phyloP scores from a whole-genome alignment of 2,113 vertebrate genomes.

The Bettongia penicillata region DNA sequence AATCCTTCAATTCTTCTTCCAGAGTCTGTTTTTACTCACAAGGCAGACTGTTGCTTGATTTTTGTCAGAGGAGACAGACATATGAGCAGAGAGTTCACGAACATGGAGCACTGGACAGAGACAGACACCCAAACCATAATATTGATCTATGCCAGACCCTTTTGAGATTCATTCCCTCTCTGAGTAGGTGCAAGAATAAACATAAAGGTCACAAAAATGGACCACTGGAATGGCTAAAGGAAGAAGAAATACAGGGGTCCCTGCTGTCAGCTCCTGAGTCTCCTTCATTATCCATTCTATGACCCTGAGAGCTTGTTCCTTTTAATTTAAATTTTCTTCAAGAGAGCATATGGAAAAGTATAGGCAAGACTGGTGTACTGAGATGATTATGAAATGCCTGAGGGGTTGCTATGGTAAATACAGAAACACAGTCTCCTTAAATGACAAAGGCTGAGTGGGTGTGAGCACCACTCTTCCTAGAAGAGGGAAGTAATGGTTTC shows the following conservation, averaged over 20 bases:
- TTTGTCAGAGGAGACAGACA: background rate
- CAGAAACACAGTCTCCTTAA: background rate
- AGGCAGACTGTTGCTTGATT: background rate
- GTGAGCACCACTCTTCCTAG: background rate
- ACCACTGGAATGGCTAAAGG: background rate
- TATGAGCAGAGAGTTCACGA: background rate
- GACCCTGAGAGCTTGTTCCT: background rate
- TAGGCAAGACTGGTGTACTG: background rate
- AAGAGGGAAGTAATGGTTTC: background rate
- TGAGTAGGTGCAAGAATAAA: background rate
- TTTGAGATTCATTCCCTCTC: background rate
- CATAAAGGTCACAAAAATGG: background rate
- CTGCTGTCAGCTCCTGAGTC: background rate
- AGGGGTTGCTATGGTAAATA: background rate
- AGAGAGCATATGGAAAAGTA: background rate
- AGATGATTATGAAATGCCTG: background rate
- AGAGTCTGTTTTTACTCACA: background rate
- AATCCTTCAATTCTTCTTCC: background rate
- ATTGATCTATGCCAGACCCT: background rate
- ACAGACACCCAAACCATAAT: background rate
- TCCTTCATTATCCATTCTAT: background rate
- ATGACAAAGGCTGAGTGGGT: background rate
- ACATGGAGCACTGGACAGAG: background rate
- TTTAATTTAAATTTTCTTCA: background rate
- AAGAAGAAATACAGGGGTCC: background rate